Evolutionary conservation across 2,888 invertebrate species (phyloP), one percentile per base, ranked within the genome.

Genomic region (Xylota segnis): DNA sequence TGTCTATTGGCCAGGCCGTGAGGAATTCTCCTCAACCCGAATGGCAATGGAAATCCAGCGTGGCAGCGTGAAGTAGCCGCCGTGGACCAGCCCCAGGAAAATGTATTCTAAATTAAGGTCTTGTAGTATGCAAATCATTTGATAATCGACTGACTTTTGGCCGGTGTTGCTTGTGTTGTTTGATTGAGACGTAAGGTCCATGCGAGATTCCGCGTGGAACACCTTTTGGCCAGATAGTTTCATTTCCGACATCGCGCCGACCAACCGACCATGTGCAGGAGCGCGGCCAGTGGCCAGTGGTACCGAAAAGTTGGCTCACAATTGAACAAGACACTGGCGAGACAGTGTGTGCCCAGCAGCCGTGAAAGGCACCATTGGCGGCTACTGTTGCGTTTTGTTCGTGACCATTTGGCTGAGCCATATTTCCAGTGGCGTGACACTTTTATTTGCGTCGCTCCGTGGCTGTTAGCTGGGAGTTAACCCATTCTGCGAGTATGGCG

Each of bases 91-190:
- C 61, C 72, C n/a, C 43, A 32, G 65, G 50, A 75, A 65, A 75
- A 75, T 75, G 65, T 81, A 75, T 75, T 81, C 82, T 61, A 77
- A 86, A 76, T 86, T 86, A 82, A 76, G 82, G 86, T 82, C 86
- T 86, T 86, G 86, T 86, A 76, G 68, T 86, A 86, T 86, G 86
- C 86, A 86, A 86, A 86, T 86, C 71, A 86, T 68, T 76, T 54
- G 86, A 86, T 86, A 86, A 86, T 86, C 86, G 86, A 72, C 54
- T 86, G 86, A 86, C 82, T 86, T 86, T 86, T 82, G 86, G 86
- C 82, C 86, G 72, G 37, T 76, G 81, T 61, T 52, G 76, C 18
- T 52, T 52, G 37, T 50, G 59, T 50, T 47, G 47, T 71, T 71
- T 71, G 71, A 71, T 71, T 71, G 71, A 71, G 71, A 71, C 71